Base-by-base conservation (phyloP, 2,113 vertebrate genomes). In the Capreolus pygargus region DNA sequence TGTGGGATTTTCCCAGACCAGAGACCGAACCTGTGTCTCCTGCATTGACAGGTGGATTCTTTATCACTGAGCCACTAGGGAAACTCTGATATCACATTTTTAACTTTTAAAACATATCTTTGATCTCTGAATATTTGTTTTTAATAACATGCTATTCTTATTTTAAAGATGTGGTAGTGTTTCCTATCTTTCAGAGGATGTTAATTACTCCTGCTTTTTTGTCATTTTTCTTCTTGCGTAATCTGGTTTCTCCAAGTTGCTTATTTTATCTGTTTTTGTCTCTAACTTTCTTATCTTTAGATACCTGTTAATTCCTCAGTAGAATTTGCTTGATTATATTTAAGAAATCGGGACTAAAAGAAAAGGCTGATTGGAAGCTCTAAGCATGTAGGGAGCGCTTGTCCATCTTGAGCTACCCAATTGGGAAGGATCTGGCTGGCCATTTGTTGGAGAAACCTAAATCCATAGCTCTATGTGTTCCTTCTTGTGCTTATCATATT, bases 291-390 rank as follows among this genome's bases (percentile, higher is more conserved):
- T 58, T 97, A 79, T 76, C 28, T 67, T 93, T 82, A 82, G 36
- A 10, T 82, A 13, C 64, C 43, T 67, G 21, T 6, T 95, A 43
- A 89, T 89, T 85, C 43, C 30, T 95, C 30, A 7, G 43, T 83
- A 54, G 52, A 23, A 39, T 83, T 94, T 85, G 11, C 45, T 88
- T 74, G 50, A 58, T 88, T 87, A 33, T 86, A 43, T 78, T 96
- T 97, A 88, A 94, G 86, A 95, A 87, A 85, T 91, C 13, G 10
- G 14, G 8, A 94, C 28, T 90, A 54, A 88, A 33, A 93, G 52
- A 60, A 79, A 87, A 88, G 43, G 39, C 64, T 54, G n/a, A 82
- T 47, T 91, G 70, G 58, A 93, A 90, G 81, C 39, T 95, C 55
- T 93, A 54, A 96, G 15, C 60, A 74, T 57, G 28, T 76, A 47